A percentile compares a stretch with the other conserved stretches of the same genome.
These are phyloP conservation scores for Drosophila picticornis DNA, from an alignment of 2,888 invertebrate genomes.

Conservation along the genomic window DNA sequence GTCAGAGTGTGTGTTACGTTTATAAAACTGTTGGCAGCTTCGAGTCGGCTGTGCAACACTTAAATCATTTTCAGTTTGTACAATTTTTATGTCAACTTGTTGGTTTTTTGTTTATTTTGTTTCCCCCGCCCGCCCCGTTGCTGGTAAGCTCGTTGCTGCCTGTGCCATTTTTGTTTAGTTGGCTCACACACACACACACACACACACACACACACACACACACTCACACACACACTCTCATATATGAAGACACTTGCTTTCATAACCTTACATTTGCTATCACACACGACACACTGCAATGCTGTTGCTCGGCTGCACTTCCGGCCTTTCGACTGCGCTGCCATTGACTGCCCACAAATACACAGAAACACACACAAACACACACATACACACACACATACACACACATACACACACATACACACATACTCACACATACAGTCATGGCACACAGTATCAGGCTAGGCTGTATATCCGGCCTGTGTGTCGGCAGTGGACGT, in stretches of 20 bases:
- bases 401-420: constrained; percentile 16
- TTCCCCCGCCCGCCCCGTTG: background rate
- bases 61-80: constrained; percentile 79
- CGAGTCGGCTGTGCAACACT: constrained; percentile 41
- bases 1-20: background rate
- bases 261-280: constrained; percentile 10
- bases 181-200: constrained; percentile 21
- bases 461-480: constrained; percentile 65
- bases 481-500: constrained; percentile 51
- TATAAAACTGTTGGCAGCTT: constrained; percentile 10
- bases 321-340: constrained; percentile 66
- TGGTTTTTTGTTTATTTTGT: constrained; percentile 17
- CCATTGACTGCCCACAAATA: no score
- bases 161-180: constrained; percentile 69
- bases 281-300: constrained; percentile 47
- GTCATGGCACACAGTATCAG: constrained; percentile 53
- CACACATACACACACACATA: constrained; percentile 19
- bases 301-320: constrained; percentile 76
- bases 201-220: constrained; percentile 18
- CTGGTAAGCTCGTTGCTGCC: constrained; percentile 30
- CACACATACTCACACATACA: constrained; percentile 12
- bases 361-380: constrained; percentile 22
- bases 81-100: constrained; percentile 75
- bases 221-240: constrained; percentile 16
- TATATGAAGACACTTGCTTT: constrained; percentile 11